These are phyloP conservation scores for Augochlorella aurata DNA, from an alignment of 2,888 invertebrate species.

Conservation along the genomic window DNA sequence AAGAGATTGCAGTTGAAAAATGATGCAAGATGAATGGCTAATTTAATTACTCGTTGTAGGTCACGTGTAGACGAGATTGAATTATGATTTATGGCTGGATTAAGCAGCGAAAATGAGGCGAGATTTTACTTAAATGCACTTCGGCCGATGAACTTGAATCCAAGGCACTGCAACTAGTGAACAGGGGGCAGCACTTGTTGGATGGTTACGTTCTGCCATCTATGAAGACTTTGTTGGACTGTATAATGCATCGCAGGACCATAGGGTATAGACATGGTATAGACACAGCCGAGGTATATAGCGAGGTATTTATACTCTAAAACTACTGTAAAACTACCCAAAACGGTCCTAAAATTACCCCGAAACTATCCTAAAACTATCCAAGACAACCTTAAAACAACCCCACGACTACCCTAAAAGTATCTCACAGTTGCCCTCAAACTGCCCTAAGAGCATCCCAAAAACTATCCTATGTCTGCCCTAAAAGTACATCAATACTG, in stretches of 20 bases:
- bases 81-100: constrained; percentile 13
- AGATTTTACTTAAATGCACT: background rate
- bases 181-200: constrained; percentile 46
- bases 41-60: constrained; percentile 11
- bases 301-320: no score
- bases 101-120: background rate
- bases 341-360: no score
- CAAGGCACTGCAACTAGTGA: background rate
- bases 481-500: no score
- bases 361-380: no score
- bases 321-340: no score
- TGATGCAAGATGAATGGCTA: background rate
- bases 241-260: background rate
- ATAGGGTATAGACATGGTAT: no score
- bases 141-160: background rate
- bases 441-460: no score
- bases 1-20: background rate
- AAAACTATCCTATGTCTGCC: no score
- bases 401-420: no score
- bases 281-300: no score
- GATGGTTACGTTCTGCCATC: constrained; percentile 22
- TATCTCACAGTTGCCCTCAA: no score
- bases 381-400: no score
- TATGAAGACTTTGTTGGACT: background rate
- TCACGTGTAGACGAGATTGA: background rate